Conservation (phyloP, 2,113 vertebrate species). For the Colistium nudipinnis region DNA sequence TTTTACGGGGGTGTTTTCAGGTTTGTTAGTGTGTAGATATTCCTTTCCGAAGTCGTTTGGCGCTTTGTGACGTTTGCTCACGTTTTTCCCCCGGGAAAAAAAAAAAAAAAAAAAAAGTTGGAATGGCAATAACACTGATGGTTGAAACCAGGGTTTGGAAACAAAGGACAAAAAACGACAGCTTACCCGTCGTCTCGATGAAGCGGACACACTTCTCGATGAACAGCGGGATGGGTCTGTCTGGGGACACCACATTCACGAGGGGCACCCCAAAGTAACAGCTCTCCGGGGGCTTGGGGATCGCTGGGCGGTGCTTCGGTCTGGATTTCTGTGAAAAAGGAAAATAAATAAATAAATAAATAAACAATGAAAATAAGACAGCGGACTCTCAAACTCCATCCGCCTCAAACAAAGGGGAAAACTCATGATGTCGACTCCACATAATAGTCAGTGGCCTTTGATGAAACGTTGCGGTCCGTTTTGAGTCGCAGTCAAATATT, state of each 20-base stretch:
- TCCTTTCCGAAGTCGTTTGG: too few species aligned
- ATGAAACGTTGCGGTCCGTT: constrained; percentile 1
- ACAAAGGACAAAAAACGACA: neutral
- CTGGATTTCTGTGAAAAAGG: constrained; percentile 86
- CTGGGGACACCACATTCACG: constrained; percentile 86
- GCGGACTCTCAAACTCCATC: too few species aligned
- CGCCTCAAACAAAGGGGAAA: too few species aligned
- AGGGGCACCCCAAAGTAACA: constrained; percentile 92
- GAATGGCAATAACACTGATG: too few species aligned
- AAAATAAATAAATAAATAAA: neutral
- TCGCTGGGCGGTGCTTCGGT: constrained; percentile 89
- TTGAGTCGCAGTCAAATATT: too few species aligned
- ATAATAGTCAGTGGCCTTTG: constrained; percentile 2
- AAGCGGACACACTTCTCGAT: constrained; percentile 95
- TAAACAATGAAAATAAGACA: too few species aligned
- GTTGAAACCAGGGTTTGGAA: too few species aligned
- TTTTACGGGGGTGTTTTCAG: too few species aligned
- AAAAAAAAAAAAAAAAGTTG: neutral
- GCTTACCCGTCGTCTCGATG: constrained; percentile 92
- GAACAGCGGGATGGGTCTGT: constrained; percentile 93
- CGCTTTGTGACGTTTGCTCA: too few species aligned
- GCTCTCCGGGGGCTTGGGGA: constrained; percentile 92
- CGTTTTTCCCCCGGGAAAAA: too few species aligned
- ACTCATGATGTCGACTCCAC: neutral
- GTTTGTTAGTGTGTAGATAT: too few species aligned